A percentile compares a stretch with the other conserved stretches of the same genome.
Conservation (phyloP, 2,797 vertebrate species). For the Sebastes oblongus region DNA sequence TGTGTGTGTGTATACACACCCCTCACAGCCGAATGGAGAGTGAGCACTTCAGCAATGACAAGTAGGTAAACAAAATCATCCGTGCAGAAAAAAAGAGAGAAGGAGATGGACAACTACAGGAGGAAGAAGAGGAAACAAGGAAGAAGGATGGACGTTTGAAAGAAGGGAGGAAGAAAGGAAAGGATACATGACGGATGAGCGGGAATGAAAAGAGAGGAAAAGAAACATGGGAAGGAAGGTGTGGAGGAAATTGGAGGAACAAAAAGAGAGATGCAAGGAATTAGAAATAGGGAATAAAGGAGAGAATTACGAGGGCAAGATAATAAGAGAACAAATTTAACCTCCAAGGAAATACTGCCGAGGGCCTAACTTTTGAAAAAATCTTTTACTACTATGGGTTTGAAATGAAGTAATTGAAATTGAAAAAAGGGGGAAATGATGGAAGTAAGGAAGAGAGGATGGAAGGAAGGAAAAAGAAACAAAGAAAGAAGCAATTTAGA, state of each 20-base stretch:
- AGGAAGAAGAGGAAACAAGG: constrained; percentile 25
- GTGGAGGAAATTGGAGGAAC: neutral
- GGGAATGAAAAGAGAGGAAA: neutral
- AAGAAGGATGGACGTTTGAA: constrained; percentile 7
- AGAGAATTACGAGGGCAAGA: constrained; percentile 7
- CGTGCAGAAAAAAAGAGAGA: constrained; percentile 60
- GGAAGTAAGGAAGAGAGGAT: neutral
- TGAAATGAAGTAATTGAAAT: constrained; percentile 23
- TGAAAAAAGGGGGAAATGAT: neutral
- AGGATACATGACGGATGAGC: neutral
- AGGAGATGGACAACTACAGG: constrained; percentile 54
- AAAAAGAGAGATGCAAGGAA: constrained; percentile 15
- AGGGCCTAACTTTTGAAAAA: constrained; percentile 16
- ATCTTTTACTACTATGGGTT: neutral
- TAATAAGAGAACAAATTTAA: constrained; percentile 18
- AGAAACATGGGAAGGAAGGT: neutral
- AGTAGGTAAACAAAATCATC: constrained; percentile 76
- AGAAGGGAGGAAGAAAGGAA: constrained; percentile 1
- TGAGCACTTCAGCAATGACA: constrained; percentile 76
- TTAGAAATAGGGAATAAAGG: constrained; percentile 14
- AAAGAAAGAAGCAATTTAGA: neutral
- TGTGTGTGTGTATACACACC: neutral
- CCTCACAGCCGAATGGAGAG: constrained; percentile 54
- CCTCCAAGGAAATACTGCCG: constrained; percentile 18
- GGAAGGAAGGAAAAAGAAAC: neutral